Conservation (phyloP, 2,113 vertebrate genomes). For the Struthidea cinerea region DNA sequence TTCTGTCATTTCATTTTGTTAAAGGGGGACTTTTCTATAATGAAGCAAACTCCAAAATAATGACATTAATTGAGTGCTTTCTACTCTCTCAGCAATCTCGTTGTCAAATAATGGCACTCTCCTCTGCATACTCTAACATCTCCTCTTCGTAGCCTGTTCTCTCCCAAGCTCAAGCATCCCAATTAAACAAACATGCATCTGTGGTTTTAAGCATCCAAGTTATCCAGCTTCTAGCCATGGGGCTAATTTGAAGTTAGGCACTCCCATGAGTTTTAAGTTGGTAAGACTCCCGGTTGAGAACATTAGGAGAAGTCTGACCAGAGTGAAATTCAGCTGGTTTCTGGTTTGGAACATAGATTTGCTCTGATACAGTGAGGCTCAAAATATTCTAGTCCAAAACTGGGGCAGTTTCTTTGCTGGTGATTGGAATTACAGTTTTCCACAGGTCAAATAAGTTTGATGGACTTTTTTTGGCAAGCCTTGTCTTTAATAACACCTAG, state of each 20-base stretch:
- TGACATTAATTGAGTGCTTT: not conserved
- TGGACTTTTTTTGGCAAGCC: not conserved
- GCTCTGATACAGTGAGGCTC: not conserved
- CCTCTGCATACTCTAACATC: not conserved
- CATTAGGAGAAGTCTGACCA: not conserved
- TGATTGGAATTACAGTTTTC: not conserved
- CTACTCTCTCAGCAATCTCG: not conserved
- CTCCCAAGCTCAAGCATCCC: not conserved
- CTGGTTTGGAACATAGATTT: not conserved
- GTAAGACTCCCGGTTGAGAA: not conserved
- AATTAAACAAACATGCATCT: not conserved
- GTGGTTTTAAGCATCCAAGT: not conserved
- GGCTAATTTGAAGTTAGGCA: not conserved
- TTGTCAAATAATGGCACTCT: not conserved
- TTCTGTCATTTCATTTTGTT: not conserved
- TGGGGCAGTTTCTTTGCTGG: not conserved
- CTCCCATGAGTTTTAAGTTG: not conserved
- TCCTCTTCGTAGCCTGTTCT: not conserved
- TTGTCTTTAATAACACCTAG: not conserved
- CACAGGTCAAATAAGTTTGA: not conserved
- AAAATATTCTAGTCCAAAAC: not conserved
- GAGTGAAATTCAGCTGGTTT: not conserved
- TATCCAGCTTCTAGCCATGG: not conserved
- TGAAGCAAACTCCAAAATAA: not conserved
- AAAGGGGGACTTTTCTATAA: not conserved